phyloP scores from a whole-genome alignment of 64 coral and sea anemone species.

The Porites australiensis region DNA sequence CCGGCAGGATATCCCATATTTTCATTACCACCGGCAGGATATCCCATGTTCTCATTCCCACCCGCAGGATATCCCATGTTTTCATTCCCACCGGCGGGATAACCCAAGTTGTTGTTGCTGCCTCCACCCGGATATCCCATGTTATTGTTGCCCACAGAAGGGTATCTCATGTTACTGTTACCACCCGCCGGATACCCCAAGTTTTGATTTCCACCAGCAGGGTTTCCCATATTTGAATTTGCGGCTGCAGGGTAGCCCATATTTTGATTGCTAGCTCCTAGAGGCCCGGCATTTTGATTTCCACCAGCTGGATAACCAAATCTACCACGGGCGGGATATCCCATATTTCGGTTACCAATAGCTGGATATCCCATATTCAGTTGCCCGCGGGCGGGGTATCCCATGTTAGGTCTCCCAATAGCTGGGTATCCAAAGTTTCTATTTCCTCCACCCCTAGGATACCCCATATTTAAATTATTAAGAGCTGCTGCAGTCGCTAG shows the following conservation, averaged over 20 bases:
- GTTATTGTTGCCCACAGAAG: not conserved
- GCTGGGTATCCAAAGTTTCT: not conserved
- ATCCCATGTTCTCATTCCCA: not conserved
- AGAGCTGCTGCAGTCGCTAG: not conserved
- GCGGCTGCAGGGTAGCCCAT: not conserved
- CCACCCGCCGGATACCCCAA: not conserved
- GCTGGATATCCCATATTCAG: not conserved
- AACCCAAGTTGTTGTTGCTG: not conserved
- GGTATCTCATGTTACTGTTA: not conserved
- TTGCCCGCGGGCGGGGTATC: not conserved
- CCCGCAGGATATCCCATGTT: conserved; percentile 19
- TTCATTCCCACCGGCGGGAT: not conserved
- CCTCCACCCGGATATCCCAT: not conserved
- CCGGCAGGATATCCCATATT: not conserved
- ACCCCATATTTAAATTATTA: not conserved
- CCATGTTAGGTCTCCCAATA: not conserved
- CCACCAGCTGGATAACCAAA: not conserved
- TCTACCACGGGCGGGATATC: conserved; percentile 4
- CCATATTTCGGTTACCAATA: not conserved
- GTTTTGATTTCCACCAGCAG: not conserved
- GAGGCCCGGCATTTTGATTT: not conserved
- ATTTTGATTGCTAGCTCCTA: too few relatives aligned
- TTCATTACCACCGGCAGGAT: not conserved
- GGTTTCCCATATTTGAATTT: not conserved
- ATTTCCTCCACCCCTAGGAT: not conserved